These are phyloP conservation scores for Drosophila differens DNA, from an alignment of 2,888 invertebrate genomes.

Conservation along the genomic window DNA sequence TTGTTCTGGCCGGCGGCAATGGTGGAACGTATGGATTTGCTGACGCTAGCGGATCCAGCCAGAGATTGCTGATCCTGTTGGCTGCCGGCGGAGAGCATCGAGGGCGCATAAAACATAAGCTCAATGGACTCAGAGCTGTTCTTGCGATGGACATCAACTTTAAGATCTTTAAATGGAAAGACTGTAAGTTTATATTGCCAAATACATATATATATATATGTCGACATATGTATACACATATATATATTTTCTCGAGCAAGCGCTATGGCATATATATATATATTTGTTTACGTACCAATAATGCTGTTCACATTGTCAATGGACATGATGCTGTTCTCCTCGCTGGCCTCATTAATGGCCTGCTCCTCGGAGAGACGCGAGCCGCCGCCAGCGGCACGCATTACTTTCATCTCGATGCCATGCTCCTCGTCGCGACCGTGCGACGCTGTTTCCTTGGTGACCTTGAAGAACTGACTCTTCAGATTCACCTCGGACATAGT, in stretches of 20 bases:
- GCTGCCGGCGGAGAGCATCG: slow-evolving; percentile 77
- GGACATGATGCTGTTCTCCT: slow-evolving; percentile 85
- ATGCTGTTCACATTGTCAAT: slow-evolving; percentile 88
- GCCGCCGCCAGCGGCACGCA: slow-evolving; percentile 86
- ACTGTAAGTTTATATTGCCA: background rate
- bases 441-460: slow-evolving; percentile 84
- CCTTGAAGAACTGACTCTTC: slow-evolving; percentile 86
- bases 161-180: slow-evolving; percentile 88
- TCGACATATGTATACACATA: background rate
- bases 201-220: background rate
- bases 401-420: slow-evolving; percentile 93
- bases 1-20: slow-evolving; percentile 34
- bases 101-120: slow-evolving; percentile 87
- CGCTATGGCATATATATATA: background rate
- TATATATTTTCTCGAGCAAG: background rate
- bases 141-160: slow-evolving; percentile 96
- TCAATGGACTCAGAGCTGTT: slow-evolving; percentile 95
- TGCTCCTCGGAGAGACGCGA: slow-evolving; percentile 89
- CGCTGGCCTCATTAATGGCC: slow-evolving; percentile 85
- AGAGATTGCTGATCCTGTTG: slow-evolving; percentile 83
- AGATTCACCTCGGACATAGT: slow-evolving; percentile 87
- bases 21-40: slow-evolving; percentile 76
- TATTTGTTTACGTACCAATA: slow-evolving; percentile 86
- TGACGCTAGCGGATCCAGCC: slow-evolving; percentile 74
- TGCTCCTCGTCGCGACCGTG: slow-evolving; percentile 89